A percentile compares a stretch with the other conserved stretches of the same genome.
These are phyloP conservation scores for Poeciliopsis turrubarensis DNA, from an alignment of 2,113 vertebrate species.

Conservation along the genomic window DNA sequence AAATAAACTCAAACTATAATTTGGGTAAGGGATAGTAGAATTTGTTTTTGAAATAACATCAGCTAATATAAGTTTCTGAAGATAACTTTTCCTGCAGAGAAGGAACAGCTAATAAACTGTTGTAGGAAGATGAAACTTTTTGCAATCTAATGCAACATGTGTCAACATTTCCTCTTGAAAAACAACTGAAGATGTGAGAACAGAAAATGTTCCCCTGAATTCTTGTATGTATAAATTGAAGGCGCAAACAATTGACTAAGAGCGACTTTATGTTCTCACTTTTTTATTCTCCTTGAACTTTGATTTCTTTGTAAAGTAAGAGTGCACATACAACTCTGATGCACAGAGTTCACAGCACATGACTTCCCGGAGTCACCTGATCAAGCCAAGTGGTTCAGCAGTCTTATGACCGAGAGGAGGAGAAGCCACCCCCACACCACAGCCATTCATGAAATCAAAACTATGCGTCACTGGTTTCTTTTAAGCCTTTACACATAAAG, in stretches of 20 bases:
- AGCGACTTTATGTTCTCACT: neutral
- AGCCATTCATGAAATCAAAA: conserved; percentile 35
- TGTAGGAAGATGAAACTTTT: neutral
- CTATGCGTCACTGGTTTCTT: conserved; percentile 5
- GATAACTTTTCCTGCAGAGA: neutral
- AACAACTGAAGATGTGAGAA: neutral
- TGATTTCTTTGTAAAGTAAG: conserved; percentile 1
- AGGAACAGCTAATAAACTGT: neutral
- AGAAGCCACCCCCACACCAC: conserved; percentile 32
- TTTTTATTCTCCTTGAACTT: neutral
- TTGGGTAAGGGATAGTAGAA: neutral
- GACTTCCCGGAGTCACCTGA: conserved; percentile 74
- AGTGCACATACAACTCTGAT: conserved; percentile 6
- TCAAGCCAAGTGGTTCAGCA: conserved; percentile 57
- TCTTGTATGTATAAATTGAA: neutral
- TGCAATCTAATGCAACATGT: neutral
- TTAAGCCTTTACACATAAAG: neutral
- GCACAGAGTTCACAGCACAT: conserved; percentile 58
- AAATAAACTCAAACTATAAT: neutral
- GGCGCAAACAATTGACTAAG: neutral
- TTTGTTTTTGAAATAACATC: neutral
- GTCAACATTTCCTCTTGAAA: neutral
- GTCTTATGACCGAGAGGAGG: conserved; percentile 76
- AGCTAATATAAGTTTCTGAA: neutral
- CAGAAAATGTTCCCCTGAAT: neutral